These are phyloP conservation scores for Gallinago paraguaiae DNA, from an alignment of 2,113 vertebrate species.

Conservation along the genomic window DNA sequence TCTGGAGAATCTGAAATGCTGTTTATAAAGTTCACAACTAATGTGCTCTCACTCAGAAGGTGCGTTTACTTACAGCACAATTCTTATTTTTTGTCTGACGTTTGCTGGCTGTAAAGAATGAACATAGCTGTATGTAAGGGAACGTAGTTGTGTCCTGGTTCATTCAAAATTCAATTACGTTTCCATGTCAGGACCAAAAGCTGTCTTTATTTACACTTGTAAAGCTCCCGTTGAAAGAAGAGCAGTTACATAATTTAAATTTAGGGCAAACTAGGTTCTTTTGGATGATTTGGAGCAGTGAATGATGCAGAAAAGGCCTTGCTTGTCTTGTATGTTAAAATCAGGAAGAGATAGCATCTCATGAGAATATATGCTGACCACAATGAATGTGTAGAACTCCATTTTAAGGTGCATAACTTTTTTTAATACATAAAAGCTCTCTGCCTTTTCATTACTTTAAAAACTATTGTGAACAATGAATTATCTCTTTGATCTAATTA, in stretches of 20 bases:
- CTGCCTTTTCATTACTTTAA: not conserved
- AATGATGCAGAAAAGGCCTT: not conserved
- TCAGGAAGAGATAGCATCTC: not conserved
- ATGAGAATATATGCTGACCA: not conserved
- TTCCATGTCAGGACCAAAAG: not conserved
- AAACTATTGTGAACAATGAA: not conserved
- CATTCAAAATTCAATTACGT: constrained; percentile 5
- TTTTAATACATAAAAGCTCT: not conserved
- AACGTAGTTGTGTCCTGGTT: not conserved
- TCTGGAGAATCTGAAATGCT: not conserved
- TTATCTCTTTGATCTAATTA: not conserved
- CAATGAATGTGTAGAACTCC: not conserved
- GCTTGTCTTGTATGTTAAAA: not conserved
- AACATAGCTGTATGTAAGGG: not conserved
- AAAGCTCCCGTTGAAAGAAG: constrained; percentile 6
- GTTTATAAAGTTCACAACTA: not conserved
- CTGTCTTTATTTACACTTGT: constrained; percentile 11
- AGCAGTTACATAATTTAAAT: constrained; percentile 10
- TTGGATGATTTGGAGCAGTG: not conserved
- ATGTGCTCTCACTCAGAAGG: not conserved
- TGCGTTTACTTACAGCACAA: not conserved
- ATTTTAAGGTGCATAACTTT: not conserved
- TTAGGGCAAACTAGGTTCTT: constrained; percentile 14
- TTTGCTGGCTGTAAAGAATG: not conserved
- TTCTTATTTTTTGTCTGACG: not conserved